phyloP scores from a whole-genome alignment of 2,888 invertebrate species.

The Lagria hirta region DNA sequence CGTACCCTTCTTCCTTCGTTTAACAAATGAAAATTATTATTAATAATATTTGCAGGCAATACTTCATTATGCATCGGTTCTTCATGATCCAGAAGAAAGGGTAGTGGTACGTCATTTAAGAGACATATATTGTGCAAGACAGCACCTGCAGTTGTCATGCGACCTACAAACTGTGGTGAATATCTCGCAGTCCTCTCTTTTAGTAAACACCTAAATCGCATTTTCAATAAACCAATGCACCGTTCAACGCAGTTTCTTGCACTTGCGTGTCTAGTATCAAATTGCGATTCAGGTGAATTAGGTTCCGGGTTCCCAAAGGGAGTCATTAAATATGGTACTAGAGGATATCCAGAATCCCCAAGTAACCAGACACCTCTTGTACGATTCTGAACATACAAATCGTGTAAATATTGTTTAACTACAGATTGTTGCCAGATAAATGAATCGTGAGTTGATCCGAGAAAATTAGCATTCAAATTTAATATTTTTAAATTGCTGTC shows the following conservation, averaged over 20 bases:
- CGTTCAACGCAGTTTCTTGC: slow-evolving; percentile 20
- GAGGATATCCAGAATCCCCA: slow-evolving; percentile 23
- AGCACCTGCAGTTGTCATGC: slow-evolving; percentile 9
- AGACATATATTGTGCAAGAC: slow-evolving; percentile 21
- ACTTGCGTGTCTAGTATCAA: slow-evolving; percentile 3
- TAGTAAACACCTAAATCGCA: slow-evolving; percentile 15
- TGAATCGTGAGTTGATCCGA: slow-evolving; percentile 11
- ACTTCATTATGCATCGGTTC: no score
- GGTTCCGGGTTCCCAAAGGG: slow-evolving; percentile 9
- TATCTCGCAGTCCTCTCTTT: slow-evolving; percentile 18
- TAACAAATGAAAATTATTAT: no score
- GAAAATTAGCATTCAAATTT: slow-evolving; percentile 13
- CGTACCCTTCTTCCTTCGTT: no score
- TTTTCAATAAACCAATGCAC: slow-evolving; percentile 24
- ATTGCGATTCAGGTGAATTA: slow-evolving; percentile 9
- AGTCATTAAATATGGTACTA: slow-evolving; percentile 15
- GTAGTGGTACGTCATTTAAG: background rate
- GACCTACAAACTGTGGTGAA: slow-evolving; percentile 10
- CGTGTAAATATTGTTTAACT: slow-evolving; percentile 6
- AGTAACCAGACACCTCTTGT: slow-evolving; percentile 13
- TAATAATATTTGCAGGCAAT: no score
- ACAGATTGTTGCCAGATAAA: slow-evolving; percentile 8
- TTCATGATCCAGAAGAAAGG: no score
- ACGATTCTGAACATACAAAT: slow-evolving; percentile 1
- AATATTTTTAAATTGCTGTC: no score